phyloP scores from a whole-genome alignment of 2,113 vertebrate species.

The Pontoporia blainvillei region DNA sequence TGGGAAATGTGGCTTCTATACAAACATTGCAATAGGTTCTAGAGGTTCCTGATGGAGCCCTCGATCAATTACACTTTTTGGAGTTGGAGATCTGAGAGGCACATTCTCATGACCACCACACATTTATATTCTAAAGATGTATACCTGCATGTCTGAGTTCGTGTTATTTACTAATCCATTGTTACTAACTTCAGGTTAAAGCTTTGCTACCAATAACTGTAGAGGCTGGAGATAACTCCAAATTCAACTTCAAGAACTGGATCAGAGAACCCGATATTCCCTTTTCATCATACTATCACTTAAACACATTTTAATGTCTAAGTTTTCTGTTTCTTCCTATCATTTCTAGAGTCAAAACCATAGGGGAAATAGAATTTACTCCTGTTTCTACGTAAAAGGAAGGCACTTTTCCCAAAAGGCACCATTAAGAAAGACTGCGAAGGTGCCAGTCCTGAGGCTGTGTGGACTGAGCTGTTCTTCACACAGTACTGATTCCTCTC shows the following conservation, averaged over 20 bases:
- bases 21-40: not conserved
- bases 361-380: not conserved
- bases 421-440: not conserved
- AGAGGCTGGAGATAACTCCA: not conserved
- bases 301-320: not conserved
- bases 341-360: not conserved
- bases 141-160: not conserved
- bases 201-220: not conserved
- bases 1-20: not conserved
- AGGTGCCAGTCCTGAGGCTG: not conserved
- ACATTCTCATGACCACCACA: not conserved
- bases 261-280: not conserved
- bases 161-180: not conserved
- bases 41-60: not conserved
- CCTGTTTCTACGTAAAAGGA: not conserved
- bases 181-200: not conserved
- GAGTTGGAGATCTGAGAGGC: not conserved
- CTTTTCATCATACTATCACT: not conserved
- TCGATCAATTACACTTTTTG: not conserved
- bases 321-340: not conserved
- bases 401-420: not conserved
- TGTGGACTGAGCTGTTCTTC: not conserved
- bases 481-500: not conserved
- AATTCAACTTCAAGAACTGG: not conserved
- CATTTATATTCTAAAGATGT: not conserved